Evolutionary conservation across 2,797 vertebrate genomes (phyloP), one percentile per base, ranked within the genome.

Genomic region (Malurus leucopterus): DNA sequence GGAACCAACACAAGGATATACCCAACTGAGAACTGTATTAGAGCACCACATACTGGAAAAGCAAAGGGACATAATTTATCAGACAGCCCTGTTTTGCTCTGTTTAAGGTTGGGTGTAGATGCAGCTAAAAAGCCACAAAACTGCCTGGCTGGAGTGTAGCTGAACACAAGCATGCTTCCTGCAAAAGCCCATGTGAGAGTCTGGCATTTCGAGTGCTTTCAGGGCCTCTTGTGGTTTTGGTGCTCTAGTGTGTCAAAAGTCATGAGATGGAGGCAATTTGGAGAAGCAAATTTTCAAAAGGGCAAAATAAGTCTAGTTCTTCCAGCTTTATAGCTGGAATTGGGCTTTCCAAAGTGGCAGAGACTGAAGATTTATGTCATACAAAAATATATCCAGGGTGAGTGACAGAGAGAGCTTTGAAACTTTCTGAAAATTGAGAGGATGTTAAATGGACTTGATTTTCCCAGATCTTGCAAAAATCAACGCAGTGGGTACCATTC

Each of bases 151-250:
- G 0, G n/a, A 41, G n/a, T 27, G n/a, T 18, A 51, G 41, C 13
- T 68, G 69, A 73, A 90, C 50, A 36, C 58, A 74, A 76, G 58
- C 3, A 0, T 54, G 62, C 24, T 90, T 93, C 93, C 89, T 93
- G 62, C 57, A 69, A 67, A 81, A 63, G 2, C 1, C 69, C 34
- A 27, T 0, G 1, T 64, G 30, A 32, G 21, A 10, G 30, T 12
- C 16, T 8, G 32, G 32, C 6, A 63, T 4, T 2, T 49, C 0
- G 0, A 58, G 41, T 2, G 5, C 64, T 72, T 54, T 50, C 40
- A 40, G 62, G 38, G 62, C 80, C 58, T 54, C 55, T 18, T 2
- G 13, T 0, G 5, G 70, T 78, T 89, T 63, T 58, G 67, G 21
- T 86, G 49, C 22, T 86, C 22, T 41, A 50, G 19, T 4, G 8